These are phyloP conservation scores for Solea senegalensis DNA, from an alignment of 2,113 vertebrate species.

Conservation along the genomic window DNA sequence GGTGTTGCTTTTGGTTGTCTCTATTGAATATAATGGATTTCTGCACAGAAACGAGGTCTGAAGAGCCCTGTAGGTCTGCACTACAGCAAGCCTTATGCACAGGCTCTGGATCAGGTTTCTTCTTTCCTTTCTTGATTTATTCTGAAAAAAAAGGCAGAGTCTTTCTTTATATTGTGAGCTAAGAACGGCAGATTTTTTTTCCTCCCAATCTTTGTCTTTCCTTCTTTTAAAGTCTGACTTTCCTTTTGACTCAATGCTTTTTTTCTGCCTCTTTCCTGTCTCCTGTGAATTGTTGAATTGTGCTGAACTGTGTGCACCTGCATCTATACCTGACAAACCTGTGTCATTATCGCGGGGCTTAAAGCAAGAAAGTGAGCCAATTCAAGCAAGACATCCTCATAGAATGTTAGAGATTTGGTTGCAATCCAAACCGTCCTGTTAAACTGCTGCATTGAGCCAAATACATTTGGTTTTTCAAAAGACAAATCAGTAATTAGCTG, in stretches of 20 bases:
- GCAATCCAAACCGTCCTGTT: neutral
- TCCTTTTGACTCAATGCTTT: no score
- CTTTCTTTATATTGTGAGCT: neutral
- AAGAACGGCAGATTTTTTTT: neutral
- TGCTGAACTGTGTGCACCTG: no score
- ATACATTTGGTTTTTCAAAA: no score
- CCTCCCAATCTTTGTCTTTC: neutral
- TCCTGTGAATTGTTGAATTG: no score
- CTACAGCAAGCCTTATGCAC: neutral
- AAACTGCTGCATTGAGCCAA: neutral
- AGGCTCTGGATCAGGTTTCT: neutral
- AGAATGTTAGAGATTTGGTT: neutral
- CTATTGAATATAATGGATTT: slow-evolving; percentile 1
- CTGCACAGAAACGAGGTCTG: neutral
- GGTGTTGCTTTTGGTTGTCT: neutral
- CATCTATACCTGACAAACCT: no score
- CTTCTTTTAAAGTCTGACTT: neutral
- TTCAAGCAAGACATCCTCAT: no score
- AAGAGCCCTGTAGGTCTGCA: neutral
- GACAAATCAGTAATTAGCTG: no score
- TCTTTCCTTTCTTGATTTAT: slow-evolving; percentile 3
- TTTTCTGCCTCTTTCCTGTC: no score
- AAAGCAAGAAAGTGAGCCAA: no score
- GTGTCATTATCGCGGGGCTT: no score
- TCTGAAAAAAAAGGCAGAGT: neutral